Base-by-base conservation (phyloP, 2,113 vertebrate genomes). In the Paralichthys olivaceus region DNA sequence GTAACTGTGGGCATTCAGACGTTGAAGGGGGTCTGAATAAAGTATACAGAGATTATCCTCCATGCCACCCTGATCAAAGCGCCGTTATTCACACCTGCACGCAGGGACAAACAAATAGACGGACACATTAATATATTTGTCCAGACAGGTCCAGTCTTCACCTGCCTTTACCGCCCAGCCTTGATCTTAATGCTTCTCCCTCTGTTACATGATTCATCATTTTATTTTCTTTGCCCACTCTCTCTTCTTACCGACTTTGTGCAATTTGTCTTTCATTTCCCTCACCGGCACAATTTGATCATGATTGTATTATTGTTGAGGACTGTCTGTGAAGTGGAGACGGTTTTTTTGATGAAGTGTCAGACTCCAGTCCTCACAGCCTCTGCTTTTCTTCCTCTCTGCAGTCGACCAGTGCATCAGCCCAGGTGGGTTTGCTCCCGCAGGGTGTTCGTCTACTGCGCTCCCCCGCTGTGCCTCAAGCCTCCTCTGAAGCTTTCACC, bases 361-460 rank as follows among this genome's bases (percentile, higher is more conserved):
- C 37, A 13, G 37, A 13, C 37, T 49, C 13, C 43, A 45, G 43
- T 45, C 45, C 19, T 15, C 14, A 49, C 5, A 49, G 19, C 37
- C 45, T 73, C 53, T 51, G 28, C 72, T 76, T 43, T 61, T 69
- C 54, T 77, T 8, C n/a, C 12, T 51, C 65, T 28, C 71, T 34
- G 1, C 82, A 99, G 97, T 93, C 96, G 0, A 96, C 95, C n/a
- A 93, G 94, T 1, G 78, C 85, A 59, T 94, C 94, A 0, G 89
- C 96, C 37, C 95, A 97, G 0, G 95, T 96, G 73, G 93, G 90
- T 80, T 55, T 96, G 74, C 94, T 93, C 9, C 91, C 96, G 2
- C 96, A 95, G 6, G 96, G 93, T 0, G 29, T 96, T 11, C 94
- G 96, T 60, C 86, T 98, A 80, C 82, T 98, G 87, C 94, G 96